Conservation (phyloP, 2,797 vertebrate species). For the Falco rusticolus region DNA sequence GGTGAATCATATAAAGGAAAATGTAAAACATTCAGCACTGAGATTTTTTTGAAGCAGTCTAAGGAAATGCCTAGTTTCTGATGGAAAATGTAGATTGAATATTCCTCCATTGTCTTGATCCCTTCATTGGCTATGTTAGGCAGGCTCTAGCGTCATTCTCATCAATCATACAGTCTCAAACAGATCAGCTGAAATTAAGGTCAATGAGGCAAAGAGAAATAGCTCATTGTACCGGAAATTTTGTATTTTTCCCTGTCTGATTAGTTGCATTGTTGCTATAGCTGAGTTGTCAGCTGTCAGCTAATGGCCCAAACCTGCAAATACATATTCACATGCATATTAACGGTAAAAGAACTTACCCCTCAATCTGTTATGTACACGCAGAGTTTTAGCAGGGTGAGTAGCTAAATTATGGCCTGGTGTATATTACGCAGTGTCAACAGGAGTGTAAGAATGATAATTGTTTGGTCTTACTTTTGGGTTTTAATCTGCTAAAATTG, state of each 20-base stretch:
- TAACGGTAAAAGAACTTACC: neutral
- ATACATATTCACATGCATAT: neutral
- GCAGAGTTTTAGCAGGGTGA: neutral
- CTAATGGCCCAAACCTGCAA: neutral
- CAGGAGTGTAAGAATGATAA: neutral
- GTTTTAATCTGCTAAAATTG: neutral
- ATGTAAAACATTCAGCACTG: neutral
- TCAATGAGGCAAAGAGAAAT: constrained; percentile 7
- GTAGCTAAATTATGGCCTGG: neutral
- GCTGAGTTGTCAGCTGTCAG: neutral
- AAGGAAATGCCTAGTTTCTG: neutral
- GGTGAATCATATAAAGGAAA: neutral
- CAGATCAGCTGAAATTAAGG: neutral
- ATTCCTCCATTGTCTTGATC: neutral
- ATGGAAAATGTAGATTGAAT: neutral
- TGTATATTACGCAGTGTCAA: neutral
- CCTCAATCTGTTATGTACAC: neutral
- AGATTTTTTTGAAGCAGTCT: neutral
- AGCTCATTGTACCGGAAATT: neutral
- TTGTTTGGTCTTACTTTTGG: neutral
- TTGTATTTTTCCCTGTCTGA: neutral
- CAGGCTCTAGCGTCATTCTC: neutral
- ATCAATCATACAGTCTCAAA: neutral
- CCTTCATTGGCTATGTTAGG: neutral
- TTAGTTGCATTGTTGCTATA: neutral